These are phyloP conservation scores for Resseliella maxima DNA, from an alignment of 2,888 invertebrate genomes.

Conservation along the genomic window DNA sequence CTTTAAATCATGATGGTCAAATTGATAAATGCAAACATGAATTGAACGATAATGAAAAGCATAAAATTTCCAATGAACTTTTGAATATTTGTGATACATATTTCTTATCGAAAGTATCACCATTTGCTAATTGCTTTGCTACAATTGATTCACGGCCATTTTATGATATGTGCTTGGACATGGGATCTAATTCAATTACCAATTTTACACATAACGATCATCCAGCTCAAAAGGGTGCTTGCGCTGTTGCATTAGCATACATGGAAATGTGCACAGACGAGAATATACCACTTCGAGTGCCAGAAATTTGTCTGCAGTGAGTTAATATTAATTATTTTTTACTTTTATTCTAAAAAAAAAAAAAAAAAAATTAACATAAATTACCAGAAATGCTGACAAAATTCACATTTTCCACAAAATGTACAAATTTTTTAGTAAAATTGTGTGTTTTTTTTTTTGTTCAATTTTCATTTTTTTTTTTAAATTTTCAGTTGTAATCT, in stretches of 20 bases:
- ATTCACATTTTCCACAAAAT: too few relatives aligned
- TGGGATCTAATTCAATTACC: slow-evolving; percentile 66
- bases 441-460: too few relatives aligned
- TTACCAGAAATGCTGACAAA: too few relatives aligned
- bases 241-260: slow-evolving; percentile 84
- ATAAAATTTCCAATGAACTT: slow-evolving; percentile 62
- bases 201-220: slow-evolving; percentile 63
- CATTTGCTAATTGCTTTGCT: slow-evolving; percentile 76
- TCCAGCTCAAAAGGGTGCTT: slow-evolving; percentile 70
- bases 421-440: too few relatives aligned
- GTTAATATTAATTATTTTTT: slow-evolving; percentile 63
- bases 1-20: slow-evolving; percentile 60
- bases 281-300: slow-evolving; percentile 82
- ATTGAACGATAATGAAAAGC: background rate
- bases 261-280: slow-evolving; percentile 80
- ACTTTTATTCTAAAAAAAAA: slow-evolving; percentile 12
- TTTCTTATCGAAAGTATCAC: slow-evolving; percentile 76
- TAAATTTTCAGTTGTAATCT: slow-evolving; percentile 73
- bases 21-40: slow-evolving; percentile 59
- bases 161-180: slow-evolving; percentile 72
- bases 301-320: slow-evolving; percentile 83
- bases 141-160: slow-evolving; percentile 75
- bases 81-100: slow-evolving; percentile 72
- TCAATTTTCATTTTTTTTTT: too few relatives aligned
- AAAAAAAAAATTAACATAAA: too few relatives aligned